Evolutionary conservation across 2,888 invertebrate genomes (phyloP).

Genomic region (Spicauda simplicius): DNA sequence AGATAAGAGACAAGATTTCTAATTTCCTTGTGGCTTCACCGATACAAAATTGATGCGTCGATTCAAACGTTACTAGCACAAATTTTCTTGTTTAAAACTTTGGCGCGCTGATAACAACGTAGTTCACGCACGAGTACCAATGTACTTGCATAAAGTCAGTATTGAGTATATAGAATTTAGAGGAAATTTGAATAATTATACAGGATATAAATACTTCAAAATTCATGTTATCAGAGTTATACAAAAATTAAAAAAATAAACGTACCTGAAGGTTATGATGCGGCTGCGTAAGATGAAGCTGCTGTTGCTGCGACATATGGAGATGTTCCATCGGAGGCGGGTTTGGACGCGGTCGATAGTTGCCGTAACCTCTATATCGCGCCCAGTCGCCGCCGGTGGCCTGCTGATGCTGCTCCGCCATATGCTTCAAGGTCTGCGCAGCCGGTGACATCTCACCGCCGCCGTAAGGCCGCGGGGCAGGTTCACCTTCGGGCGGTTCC

Average conservation of each 20-base stretch:
- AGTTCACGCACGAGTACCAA: not conserved
- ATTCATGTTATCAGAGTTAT: no score
- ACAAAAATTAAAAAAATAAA: not conserved
- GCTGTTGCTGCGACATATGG: slow-evolving; percentile 95
- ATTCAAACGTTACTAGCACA: not conserved
- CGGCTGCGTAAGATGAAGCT: slow-evolving; percentile 93
- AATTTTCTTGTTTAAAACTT: slow-evolving; percentile 1
- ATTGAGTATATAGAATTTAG: no score
- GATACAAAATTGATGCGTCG: not conserved
- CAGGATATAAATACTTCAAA: no score
- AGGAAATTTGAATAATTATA: no score
- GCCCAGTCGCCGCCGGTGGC: slow-evolving; percentile 84
- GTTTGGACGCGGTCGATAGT: slow-evolving; percentile 73
- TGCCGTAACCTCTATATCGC: slow-evolving; percentile 83
- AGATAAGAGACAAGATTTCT: slow-evolving; percentile 9
- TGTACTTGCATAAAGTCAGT: no score
- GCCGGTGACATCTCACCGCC: slow-evolving; percentile 93
- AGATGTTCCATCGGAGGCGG: slow-evolving; percentile 80
- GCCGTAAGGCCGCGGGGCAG: slow-evolving; percentile 76
- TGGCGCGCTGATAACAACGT: slow-evolving; percentile 11
- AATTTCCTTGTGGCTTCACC: not conserved
- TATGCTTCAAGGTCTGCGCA: slow-evolving; percentile 97
- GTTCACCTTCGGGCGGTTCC: slow-evolving; percentile 79
- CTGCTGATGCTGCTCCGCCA: slow-evolving; percentile 98
- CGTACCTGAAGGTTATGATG: slow-evolving; percentile 92